Base-by-base conservation (phyloP, 2,888 invertebrate genomes). In the Acrobasis suavella region DNA sequence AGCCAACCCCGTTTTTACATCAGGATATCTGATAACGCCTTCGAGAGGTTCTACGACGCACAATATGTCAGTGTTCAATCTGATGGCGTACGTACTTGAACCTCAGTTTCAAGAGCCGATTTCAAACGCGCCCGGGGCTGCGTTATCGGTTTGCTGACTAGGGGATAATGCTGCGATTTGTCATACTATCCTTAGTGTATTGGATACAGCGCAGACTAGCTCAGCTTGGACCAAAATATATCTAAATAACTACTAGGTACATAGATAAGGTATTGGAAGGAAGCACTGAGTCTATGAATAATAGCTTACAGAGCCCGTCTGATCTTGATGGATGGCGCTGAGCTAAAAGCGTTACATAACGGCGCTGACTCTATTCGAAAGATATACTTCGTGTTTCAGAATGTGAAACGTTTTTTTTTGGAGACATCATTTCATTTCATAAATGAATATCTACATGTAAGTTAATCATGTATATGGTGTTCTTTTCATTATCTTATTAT, bases 111-210 rank as follows among this genome's bases (percentile, higher is more conserved):
- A 64, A 68, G 66, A 64, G 61, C 69, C 67, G 67, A 73, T 71
- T 66, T 67, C 62, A 66, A 63, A 64, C 58, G 64, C 56, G 58
- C 51, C 50, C 32, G 62, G 58, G 50, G 52, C 58, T 56, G 32
- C 52, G 50, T 63, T 58, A 54, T 60, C 50, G 60, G 60, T 58
- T 58, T 50, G 58, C 56, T 58, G 62, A 52, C 66, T 50, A 69
- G 65, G 64, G 70, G 72, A 69, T 71, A 71, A 75, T 72, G 71
- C 66, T 60, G 66, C 71, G 66, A 73, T 76, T 72, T 72, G 72
- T 75, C 74, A 70, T 63, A 56, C 65, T 72, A 72, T 70, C 65
- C 65, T 66, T 55, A 65, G 65, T 67, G 63, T 62, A 56, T 62
- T 64, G 62, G 63, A 65, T 60, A 63, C 64, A 63, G 55, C 7